Conservation (phyloP, 2,888 invertebrate species). For the Altica lythri region DNA sequence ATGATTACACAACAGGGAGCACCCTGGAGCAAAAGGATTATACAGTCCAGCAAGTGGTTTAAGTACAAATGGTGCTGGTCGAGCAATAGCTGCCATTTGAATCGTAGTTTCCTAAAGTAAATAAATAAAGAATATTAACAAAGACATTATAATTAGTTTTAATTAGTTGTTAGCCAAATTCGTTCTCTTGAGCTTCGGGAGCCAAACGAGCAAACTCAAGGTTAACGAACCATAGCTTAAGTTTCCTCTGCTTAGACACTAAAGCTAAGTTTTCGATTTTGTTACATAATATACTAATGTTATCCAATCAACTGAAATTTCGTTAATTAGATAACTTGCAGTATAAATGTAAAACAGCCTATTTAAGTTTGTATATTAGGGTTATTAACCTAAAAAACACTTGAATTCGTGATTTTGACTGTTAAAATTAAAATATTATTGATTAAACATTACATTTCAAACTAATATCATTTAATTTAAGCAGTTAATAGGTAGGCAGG, state of each 20-base stretch:
- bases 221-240: background rate
- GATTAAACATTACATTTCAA: too few species aligned
- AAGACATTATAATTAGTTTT: background rate
- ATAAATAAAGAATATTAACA: slow-evolving; percentile 8
- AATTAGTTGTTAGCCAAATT: too few species aligned
- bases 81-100: slow-evolving; percentile 65
- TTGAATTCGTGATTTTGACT: background rate
- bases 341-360: background rate
- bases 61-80: slow-evolving; percentile 73
- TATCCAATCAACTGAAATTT: too few species aligned
- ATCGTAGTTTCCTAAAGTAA: slow-evolving; percentile 51
- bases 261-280: background rate
- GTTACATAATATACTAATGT: background rate
- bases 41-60: slow-evolving; percentile 81
- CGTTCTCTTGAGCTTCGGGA: too few species aligned
- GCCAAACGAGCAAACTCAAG: too few species aligned
- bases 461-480: too few species aligned
- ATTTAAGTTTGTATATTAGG: too few species aligned
- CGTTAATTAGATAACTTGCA: background rate
- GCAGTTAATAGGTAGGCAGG: too few species aligned
- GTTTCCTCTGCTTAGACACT: background rate
- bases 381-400: background rate
- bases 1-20: slow-evolving; percentile 85
- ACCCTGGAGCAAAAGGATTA: slow-evolving; percentile 80
- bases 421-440: too few species aligned